phyloP scores from a whole-genome alignment of 2,888 invertebrate species.

The Euproctis similis region DNA sequence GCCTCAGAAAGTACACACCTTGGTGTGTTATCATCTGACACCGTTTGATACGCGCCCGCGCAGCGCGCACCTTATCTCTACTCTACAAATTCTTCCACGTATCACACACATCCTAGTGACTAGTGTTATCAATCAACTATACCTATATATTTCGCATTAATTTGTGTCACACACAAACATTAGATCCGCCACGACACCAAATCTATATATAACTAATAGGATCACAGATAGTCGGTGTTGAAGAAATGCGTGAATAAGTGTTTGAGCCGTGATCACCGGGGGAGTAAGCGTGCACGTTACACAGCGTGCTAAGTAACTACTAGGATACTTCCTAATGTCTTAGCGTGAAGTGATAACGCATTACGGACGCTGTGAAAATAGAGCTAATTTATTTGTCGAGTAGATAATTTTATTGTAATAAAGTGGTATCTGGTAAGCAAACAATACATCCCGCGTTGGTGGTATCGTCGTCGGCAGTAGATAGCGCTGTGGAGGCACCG shows the following conservation, averaged over 20 bases:
- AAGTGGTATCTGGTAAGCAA: constrained; percentile 66
- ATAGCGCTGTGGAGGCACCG: constrained; percentile 44
- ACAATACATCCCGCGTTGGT: constrained; percentile 46
- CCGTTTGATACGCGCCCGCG: constrained; percentile 68
- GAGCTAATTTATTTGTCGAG: constrained; percentile 46
- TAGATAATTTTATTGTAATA: constrained; percentile 63
- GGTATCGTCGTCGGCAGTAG: constrained; percentile 47
- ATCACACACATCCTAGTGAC: constrained; percentile 41
- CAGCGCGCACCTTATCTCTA: constrained; percentile 64
- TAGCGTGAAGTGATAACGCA: not conserved
- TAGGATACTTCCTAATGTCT: not conserved
- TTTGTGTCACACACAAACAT: constrained; percentile 1
- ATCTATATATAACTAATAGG: too few relatives aligned
- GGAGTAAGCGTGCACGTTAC: too few relatives aligned
- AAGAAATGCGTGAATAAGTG: too few relatives aligned
- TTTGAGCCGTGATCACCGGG: too few relatives aligned
- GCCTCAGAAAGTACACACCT: constrained; percentile 63
- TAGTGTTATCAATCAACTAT: constrained; percentile 9
- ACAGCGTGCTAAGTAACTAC: too few relatives aligned
- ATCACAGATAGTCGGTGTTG: too few relatives aligned
- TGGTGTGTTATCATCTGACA: constrained; percentile 67
- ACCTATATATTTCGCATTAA: constrained; percentile 10
- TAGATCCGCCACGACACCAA: too few relatives aligned
- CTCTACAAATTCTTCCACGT: constrained; percentile 74
- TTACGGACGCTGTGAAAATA: constrained; percentile 25